Conservation (phyloP, 1,140 invertebrate species). For the Leptinotarsa texana region DNA sequence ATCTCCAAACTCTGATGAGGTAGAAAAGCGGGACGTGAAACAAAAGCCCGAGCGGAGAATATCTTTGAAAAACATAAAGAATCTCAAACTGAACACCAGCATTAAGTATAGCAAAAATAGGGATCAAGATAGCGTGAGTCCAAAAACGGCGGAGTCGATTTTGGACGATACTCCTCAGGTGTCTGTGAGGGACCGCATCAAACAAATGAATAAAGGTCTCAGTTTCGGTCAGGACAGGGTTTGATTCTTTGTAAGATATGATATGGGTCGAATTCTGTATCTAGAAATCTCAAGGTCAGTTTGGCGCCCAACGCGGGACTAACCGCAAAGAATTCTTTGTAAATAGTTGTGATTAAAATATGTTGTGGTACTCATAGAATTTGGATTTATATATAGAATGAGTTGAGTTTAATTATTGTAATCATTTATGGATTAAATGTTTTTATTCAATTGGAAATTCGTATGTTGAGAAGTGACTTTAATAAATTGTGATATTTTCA, state of each 20-base stretch:
- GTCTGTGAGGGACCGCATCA: conserved; percentile 49
- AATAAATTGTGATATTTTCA: no score
- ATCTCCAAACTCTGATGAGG: not conserved
- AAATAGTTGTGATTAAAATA: no score
- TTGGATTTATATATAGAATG: no score
- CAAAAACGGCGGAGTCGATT: conserved; percentile 45
- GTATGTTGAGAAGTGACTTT: no score
- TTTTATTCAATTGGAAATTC: no score
- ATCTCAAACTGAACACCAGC: conserved; percentile 55
- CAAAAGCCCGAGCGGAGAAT: conserved; percentile 31
- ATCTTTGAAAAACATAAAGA: conserved; percentile 57
- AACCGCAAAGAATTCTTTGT: no score
- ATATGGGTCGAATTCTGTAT: not conserved
- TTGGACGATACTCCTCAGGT: conserved; percentile 23
- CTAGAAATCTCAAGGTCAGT: no score
- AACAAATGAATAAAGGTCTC: conserved; percentile 38
- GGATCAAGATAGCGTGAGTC: conserved; percentile 35
- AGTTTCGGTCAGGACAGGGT: conserved; percentile 7
- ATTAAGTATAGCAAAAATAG: conserved; percentile 28
- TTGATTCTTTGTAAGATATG: not conserved
- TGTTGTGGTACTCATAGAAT: no score
- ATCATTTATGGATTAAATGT: no score
- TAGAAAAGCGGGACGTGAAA: not conserved
- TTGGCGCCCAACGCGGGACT: no score
- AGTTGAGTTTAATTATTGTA: no score